Evolutionary conservation across 2,113 vertebrate species (phyloP).

Genomic region (Semnopithecus entellus): DNA sequence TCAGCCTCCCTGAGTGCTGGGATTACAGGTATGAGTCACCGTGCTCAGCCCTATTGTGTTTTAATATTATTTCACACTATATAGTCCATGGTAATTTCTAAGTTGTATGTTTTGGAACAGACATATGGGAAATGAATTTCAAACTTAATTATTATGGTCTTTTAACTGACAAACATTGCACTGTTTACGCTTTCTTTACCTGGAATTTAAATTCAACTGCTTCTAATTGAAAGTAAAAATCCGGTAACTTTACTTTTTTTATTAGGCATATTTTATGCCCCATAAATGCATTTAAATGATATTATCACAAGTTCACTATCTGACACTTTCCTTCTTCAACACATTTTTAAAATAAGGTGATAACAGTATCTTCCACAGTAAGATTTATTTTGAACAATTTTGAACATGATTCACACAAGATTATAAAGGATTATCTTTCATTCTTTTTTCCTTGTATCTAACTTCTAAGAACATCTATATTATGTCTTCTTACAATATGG

Average conservation of each 20-base stretch:
- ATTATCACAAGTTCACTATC: neutral
- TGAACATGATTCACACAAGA: neutral
- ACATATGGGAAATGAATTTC: neutral
- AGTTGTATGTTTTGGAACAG: neutral
- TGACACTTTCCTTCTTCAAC: neutral
- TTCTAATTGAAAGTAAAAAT: neutral
- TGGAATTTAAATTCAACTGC: neutral
- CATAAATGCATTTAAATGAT: neutral
- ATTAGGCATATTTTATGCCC: neutral
- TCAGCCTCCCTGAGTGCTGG: no score
- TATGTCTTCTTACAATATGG: neutral
- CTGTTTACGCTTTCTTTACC: neutral
- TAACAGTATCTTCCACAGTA: neutral
- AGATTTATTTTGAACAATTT: slow-evolving; percentile 22
- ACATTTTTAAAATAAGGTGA: slow-evolving; percentile 23
- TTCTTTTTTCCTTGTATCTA: neutral
- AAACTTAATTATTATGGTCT: neutral
- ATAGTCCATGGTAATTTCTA: neutral
- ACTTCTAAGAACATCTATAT: neutral
- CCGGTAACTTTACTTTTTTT: neutral
- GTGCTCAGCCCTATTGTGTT: no score
- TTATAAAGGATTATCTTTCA: neutral
- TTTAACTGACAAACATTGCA: neutral
- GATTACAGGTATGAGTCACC: no score
- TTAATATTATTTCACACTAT: neutral